Evolutionary conservation across 2,797 vertebrate species (phyloP).

Genomic region (Danio choprae): DNA sequence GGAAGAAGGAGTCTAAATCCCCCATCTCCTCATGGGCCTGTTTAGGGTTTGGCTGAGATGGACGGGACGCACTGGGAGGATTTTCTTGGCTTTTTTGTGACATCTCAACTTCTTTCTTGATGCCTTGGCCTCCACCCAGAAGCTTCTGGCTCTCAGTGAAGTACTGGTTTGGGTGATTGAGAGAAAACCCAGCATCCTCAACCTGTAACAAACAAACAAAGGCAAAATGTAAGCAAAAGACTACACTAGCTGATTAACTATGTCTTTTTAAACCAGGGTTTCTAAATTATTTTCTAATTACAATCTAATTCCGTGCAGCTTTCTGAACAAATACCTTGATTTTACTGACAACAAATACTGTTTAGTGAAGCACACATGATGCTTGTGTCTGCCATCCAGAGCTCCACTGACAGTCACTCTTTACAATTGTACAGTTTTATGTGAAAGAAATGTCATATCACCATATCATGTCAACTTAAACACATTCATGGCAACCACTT

Average conservation of each 20-base stretch:
- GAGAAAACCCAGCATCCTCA: conserved; percentile 89
- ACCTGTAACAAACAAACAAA: conserved; percentile 75
- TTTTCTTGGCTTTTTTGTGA: conserved; percentile 69
- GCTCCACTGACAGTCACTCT: too few relatives aligned
- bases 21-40: conserved; percentile 73
- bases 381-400: too few relatives aligned
- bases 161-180: conserved; percentile 98
- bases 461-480: too few relatives aligned
- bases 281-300: not conserved
- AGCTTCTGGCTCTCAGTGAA: conserved; percentile 92
- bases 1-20: conserved; percentile 86
- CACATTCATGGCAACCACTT: too few relatives aligned
- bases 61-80: conserved; percentile 49
- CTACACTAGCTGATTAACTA: not conserved
- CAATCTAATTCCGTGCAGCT: too few relatives aligned
- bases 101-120: conserved; percentile 81
- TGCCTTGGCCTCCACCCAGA: conserved; percentile 82
- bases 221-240: conserved; percentile 22
- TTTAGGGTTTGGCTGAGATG: conserved; percentile 62
- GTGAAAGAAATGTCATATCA: too few relatives aligned
- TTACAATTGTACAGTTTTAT: too few relatives aligned
- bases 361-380: too few relatives aligned
- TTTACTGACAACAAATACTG: too few relatives aligned
- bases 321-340: too few relatives aligned
- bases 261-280: not conserved